Evolutionary conservation across 2,888 invertebrate genomes (phyloP), one percentile per base, ranked within the genome.

Genomic region (Ormyrus rosae): DNA sequence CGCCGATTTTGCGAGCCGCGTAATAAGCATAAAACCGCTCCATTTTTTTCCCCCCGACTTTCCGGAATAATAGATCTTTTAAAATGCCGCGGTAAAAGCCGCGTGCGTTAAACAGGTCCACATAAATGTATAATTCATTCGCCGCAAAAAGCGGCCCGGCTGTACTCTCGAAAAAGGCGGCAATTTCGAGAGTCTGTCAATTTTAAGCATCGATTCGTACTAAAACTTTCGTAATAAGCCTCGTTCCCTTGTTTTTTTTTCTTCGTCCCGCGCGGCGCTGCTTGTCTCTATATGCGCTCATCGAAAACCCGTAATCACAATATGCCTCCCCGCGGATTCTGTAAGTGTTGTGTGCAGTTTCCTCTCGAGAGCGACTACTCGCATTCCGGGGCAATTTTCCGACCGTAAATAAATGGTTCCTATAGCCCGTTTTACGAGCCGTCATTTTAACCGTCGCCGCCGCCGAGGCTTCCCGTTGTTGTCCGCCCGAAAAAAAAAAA

Each of bases 341-440:
- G 34, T 45, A 68, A 10, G 8, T 19, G 67, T 13, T 19, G 34
- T 34, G 11, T 46, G 46, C 34, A 6, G 10, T 6, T 34, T 34
- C 45, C 6, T 64, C 46, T 64, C 46, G n/a, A 63, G 46, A 46
- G 45, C 10, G 45, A 5, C 13, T 19, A 19, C 2, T 34, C 3
- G 45, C 67, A 65, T 77, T 64, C 56, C 77, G 45, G 70, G 2
- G 60, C 58, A 78, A 78, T 78, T 78, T 78, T 67, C 65, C 53
- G 13, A 71, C 55, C 11, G 53, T 19, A 51, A 65, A 78, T 71
- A 71, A 65, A 65, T 46, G 71, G 58, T 60, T 71, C 65, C 71
- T 70, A 63, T 55, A 75, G 19, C 19, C 19, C 19, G 19, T 67
- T 75, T 76, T 69, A 76, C 69, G 68, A 58, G 34, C 61, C 56